Percentiles rank a stretch among this genome's conserved stretches.
Evolutionary conservation across 2,888 invertebrate species (phyloP).

Genomic region (Rotaria magnacalcarata): DNA sequence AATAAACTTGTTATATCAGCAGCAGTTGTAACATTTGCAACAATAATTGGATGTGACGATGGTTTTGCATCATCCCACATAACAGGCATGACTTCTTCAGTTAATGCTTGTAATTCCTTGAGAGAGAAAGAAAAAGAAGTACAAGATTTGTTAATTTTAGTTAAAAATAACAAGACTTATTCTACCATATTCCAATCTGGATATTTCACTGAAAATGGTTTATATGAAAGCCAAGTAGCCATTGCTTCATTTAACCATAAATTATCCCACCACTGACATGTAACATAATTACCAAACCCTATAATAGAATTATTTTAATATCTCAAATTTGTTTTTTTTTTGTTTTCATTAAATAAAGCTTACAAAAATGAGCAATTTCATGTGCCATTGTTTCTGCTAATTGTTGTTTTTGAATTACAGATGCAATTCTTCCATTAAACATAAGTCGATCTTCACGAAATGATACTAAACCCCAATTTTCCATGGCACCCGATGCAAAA

Average conservation of each 20-base stretch:
- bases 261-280: conserved; percentile 45
- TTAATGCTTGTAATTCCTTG: conserved; percentile 44
- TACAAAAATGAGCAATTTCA: conserved; percentile 43
- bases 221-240: conserved; percentile 41
- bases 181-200: conserved; percentile 45
- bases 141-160: not conserved
- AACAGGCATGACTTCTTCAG: conserved; percentile 40
- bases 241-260: conserved; percentile 46
- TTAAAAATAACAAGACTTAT: no score
- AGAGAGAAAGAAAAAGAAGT: not conserved
- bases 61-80: conserved; percentile 45
- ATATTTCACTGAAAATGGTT: conserved; percentile 22
- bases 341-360: not conserved
- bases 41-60: conserved; percentile 38
- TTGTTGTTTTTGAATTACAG: conserved; percentile 39
- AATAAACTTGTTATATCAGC: conserved; percentile 42
- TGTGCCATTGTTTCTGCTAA: conserved; percentile 40
- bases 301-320: not conserved
- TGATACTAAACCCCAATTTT: conserved; percentile 44
- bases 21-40: conserved; percentile 37
- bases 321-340: no score
- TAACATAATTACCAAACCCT: conserved; percentile 46
- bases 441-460: conserved; percentile 41
- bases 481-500: conserved; percentile 45
- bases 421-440: conserved; percentile 33